A percentile compares a stretch with the other conserved stretches of the same genome.
phyloP scores from a whole-genome alignment of 2,113 vertebrate species.

The Passerina amoena region DNA sequence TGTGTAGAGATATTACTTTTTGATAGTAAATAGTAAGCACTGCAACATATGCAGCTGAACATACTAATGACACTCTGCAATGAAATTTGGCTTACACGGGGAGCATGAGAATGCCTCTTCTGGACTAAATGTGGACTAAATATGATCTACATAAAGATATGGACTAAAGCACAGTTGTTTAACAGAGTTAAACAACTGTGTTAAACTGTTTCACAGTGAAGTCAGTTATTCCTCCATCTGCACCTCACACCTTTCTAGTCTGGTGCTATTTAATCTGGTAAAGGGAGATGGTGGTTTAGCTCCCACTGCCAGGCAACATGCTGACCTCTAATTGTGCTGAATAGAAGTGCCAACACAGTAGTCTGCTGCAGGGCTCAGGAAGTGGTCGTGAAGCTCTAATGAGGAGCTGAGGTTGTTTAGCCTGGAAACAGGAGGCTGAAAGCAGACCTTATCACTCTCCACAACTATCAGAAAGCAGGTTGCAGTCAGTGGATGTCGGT shows the following conservation, averaged over 20 bases:
- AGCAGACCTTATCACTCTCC: background rate
- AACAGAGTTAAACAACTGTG: background rate
- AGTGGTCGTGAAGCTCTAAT: background rate
- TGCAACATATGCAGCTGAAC: background rate
- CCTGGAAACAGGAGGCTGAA: background rate
- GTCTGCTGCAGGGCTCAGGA: background rate
- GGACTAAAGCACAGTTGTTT: background rate
- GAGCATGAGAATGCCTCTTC: background rate
- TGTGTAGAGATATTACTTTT: accelerated
- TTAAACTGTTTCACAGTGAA: background rate
- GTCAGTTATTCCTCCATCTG: background rate
- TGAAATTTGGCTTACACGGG: background rate
- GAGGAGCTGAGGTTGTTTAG: background rate
- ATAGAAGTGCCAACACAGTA: background rate
- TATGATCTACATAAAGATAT: no score
- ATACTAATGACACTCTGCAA: background rate
- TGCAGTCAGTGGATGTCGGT: background rate
- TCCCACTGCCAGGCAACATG: background rate
- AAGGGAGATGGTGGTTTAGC: background rate
- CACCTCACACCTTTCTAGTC: background rate
- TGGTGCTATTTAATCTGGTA: background rate
- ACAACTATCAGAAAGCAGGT: background rate
- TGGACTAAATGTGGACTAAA: background rate
- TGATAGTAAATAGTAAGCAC: background rate
- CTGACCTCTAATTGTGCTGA: background rate